phyloP scores from a whole-genome alignment of 1,140 invertebrate species.

The Harpegnathos saltator region DNA sequence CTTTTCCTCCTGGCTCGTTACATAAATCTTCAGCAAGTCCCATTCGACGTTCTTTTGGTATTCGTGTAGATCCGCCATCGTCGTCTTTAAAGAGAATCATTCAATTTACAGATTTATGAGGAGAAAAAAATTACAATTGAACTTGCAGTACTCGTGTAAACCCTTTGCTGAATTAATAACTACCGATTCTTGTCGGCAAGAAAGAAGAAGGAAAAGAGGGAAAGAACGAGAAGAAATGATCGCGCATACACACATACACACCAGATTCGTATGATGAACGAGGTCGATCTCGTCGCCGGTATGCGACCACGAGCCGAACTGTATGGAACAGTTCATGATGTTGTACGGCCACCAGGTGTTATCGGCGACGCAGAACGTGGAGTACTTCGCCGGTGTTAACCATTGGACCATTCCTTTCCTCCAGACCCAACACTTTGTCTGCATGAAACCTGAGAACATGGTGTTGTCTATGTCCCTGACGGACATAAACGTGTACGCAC shows the following conservation, averaged over 20 bases:
- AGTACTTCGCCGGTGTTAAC: constrained; percentile 61
- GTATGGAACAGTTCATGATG: constrained; percentile 77
- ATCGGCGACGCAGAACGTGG: constrained; percentile 73
- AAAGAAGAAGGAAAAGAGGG: background rate
- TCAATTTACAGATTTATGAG: constrained; percentile 4
- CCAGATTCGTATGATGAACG: background rate
- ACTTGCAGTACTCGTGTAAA: too few species aligned
- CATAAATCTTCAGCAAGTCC: constrained; percentile 77
- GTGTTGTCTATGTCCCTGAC: constrained; percentile 14
- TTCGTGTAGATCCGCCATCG: constrained; percentile 56
- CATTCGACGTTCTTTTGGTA: constrained; percentile 81
- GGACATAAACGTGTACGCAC: too few species aligned
- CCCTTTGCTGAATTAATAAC: too few species aligned
- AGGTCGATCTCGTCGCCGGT: constrained; percentile 86
- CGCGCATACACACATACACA: background rate
- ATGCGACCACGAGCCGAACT: constrained; percentile 86
- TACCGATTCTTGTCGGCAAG: background rate
- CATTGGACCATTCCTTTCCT: constrained; percentile 70
- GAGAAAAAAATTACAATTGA: background rate
- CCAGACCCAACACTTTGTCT: constrained; percentile 65
- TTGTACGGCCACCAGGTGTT: constrained; percentile 82
- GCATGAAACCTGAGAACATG: constrained; percentile 40
- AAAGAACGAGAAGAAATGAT: too few species aligned
- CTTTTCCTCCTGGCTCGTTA: constrained; percentile 24
- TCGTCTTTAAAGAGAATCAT: constrained; percentile 19